Evolutionary conservation across 2,888 invertebrate species (phyloP).

Genomic region (Siphlonurus alternatus): DNA sequence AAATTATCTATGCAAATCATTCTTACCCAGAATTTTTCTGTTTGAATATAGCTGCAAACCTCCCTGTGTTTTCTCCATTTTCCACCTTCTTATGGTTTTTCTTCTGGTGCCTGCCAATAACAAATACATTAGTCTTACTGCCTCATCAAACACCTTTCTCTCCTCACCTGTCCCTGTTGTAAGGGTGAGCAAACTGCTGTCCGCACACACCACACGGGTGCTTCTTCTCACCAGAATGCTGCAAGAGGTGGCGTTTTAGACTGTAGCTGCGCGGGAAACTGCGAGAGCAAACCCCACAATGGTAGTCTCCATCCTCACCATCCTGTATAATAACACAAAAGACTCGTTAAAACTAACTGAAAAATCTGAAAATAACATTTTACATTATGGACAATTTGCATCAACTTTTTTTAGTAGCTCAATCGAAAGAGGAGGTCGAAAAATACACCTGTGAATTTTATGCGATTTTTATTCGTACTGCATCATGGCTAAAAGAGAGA

Average conservation of each 20-base stretch:
- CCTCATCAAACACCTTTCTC: not conserved
- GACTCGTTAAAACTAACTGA: constrained; percentile 5
- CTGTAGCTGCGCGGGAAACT: constrained; percentile 23
- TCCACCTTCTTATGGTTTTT: constrained; percentile 11
- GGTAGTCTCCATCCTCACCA: constrained; percentile 12
- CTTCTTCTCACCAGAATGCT: constrained; percentile 20
- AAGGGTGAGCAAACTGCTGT: constrained; percentile 21
- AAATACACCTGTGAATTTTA: no score
- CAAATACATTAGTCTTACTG: constrained; percentile 1
- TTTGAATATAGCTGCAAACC: constrained; percentile 7
- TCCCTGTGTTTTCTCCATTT: not conserved
- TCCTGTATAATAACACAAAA: not conserved
- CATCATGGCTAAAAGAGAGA: no score
- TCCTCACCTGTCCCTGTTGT: constrained; percentile 16
- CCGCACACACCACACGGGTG: constrained; percentile 17
- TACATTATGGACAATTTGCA: no score
- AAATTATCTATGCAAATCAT: not conserved
- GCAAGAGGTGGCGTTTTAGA: constrained; percentile 21
- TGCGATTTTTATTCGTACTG: no score
- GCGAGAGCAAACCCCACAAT: constrained; percentile 22
- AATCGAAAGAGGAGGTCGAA: no score
- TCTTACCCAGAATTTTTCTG: constrained; percentile 10
- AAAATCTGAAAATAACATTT: not conserved
- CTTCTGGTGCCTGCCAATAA: constrained; percentile 10
- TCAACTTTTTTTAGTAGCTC: no score